Evolutionary conservation across 2,888 invertebrate genomes (phyloP), one percentile per base, ranked within the genome.

Genomic region (Chydorus sphaericus): DNA sequence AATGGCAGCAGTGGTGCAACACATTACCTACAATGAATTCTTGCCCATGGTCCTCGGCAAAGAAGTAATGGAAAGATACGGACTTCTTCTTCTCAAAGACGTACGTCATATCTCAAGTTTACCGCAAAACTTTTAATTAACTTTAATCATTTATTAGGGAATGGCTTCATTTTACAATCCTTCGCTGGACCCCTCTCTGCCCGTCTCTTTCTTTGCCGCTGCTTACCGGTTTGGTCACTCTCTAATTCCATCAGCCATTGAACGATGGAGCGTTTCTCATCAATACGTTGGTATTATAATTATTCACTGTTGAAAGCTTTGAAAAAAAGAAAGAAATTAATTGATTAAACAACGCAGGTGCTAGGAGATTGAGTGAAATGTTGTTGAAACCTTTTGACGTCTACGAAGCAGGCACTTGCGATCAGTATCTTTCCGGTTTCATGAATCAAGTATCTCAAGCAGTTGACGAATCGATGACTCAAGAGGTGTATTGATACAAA

Each of bases 141-240:
- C 39, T 29, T 50, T n/a, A 29, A 11, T 10, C 5, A 3, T 3
- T 33, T 14, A 33, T 26, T 16, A 44, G 44, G 44, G 44, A 14
- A 44, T 44, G 44, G 44, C 26, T 3, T 44, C 44, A 10, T 44
- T 44, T 26, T 57, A 57, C 37, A 48, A 54, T 28, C 54, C 57
- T 6, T 48, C 30, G 31, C 33, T 48, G n/a, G 57, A 60, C 49
- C 65, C 64, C 7, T 64, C 66, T 31, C 62, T 64, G 31, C 59
- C 65, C n/a, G 60, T 63, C 20, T 62, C 62, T 23, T 67, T 68
- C 61, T 61, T 65, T 44, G 63, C 68, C 5, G 65, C 68, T 14
- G 67, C 68, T 11, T 69, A 66, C 61, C 59, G 68, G 33, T 67
- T 68, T 58, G 73, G 74, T 2, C 68, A 68, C 59, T 66, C 67